phyloP scores from a whole-genome alignment of 1,140 invertebrate genomes.

The Dendroctonus ponderosae region DNA sequence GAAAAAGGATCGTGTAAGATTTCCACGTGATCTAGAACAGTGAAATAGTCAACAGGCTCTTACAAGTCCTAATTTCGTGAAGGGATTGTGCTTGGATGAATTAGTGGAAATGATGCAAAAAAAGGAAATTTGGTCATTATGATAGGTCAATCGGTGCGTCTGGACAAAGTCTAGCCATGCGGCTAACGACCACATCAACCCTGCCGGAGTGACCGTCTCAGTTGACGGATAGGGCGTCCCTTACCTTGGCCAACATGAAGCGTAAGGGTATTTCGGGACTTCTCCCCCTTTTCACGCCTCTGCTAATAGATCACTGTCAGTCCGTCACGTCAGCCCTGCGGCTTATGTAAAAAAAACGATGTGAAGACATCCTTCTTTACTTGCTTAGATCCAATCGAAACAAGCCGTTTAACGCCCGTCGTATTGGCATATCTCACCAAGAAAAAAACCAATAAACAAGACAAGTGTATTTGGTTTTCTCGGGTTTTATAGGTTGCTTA shows the following conservation, averaged over 20 bases:
- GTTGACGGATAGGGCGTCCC: constrained; percentile 38
- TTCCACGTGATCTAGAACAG: neutral
- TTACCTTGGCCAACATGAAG: constrained; percentile 41
- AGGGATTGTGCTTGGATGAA: neutral
- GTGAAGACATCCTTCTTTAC: constrained; percentile 8
- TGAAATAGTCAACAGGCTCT: neutral
- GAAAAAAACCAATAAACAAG: too few species aligned
- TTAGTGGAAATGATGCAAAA: too few species aligned
- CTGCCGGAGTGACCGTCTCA: constrained; percentile 32
- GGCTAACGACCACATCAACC: constrained; percentile 34
- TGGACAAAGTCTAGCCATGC: constrained; percentile 34
- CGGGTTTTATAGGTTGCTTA: too few species aligned
- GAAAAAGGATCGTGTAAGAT: too few species aligned
- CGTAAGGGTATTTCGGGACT: constrained; percentile 32
- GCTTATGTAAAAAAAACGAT: constrained; percentile 20
- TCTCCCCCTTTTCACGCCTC: constrained; percentile 32
- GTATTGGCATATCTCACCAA: too few species aligned
- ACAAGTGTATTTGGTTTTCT: too few species aligned
- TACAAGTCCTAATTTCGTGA: neutral
- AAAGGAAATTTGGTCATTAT: neutral
- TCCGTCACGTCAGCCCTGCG: constrained; percentile 22
- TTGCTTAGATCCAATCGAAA: constrained; percentile 10
- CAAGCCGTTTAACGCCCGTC: neutral
- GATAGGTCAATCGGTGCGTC: constrained; percentile 19
- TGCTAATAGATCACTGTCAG: constrained; percentile 43